Base-by-base conservation (phyloP, 2,888 invertebrate species). In the Eupithecia dodoneata region DNA sequence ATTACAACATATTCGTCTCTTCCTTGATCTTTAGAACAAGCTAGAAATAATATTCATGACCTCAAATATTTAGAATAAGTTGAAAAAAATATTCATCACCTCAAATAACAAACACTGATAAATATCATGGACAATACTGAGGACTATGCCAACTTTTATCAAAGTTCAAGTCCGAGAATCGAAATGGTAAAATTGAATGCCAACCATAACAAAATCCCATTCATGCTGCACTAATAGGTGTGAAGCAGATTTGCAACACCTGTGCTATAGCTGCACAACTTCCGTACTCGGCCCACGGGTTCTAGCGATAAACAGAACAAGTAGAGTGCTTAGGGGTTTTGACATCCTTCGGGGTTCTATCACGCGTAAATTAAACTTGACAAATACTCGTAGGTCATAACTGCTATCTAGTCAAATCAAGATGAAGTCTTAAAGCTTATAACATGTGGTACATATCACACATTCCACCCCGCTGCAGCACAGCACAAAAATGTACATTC, bases 261-360 rank as follows among this genome's bases (percentile, higher is more conserved):
- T 75, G 79, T 74, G 59, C 75, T 76, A 76, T 75, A 69, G 71
- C 71, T 67, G 72, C 47, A 47, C 76, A 79, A 79, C 79, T 82
- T 81, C 81, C 82, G 79, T 78, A 78, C 78, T 74, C 76, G 42
- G 79, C 72, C 77, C 74, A 75, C 74, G 66, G 15, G 18, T 49
- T 65, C 3, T 45, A 72, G 72, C 76, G 73, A 76, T 79, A 74
- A 74, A 74, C 63, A 18, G 63, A 63, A 63, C 63, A 30, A 63
- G 63, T 63, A 63, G 59, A 59, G 18, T 63, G 63, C 30, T 42
- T 66, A 15, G 13, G 42, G 42, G 42, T 66, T 66, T 66, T 66
- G 41, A 42, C 41, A 42, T 42, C 55, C 55, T 52, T 52, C 18
- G 18, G 18, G 18, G 55, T 18, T 9, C 55, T 59, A 59, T 59